Evolutionary conservation across 2,113 vertebrate genomes (phyloP).

Genomic region (Menidia beryllina): DNA sequence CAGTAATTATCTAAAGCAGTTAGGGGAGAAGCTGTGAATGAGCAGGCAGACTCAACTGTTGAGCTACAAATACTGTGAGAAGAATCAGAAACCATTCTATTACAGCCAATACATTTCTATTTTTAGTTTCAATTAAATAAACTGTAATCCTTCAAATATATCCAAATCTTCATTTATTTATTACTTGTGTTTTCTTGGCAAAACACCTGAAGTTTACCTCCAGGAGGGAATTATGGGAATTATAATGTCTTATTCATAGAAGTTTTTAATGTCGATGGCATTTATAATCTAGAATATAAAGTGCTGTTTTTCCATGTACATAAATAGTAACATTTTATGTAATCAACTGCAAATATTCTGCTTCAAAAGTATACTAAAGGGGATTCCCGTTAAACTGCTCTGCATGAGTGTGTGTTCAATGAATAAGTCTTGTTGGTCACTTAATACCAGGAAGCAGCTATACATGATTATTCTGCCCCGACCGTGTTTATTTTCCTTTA

Average conservation of each 20-base stretch:
- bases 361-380: constrained; percentile 10
- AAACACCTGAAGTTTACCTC: neutral
- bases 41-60: too few species aligned
- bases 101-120: too few species aligned
- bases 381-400: constrained; percentile 19
- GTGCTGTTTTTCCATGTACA: neutral
- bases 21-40: neutral
- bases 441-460: constrained; percentile 73
- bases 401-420: constrained; percentile 38
- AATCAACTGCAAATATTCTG: constrained; percentile 16
- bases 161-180: neutral
- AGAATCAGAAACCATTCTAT: too few species aligned
- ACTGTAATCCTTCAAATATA: too few species aligned
- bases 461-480: constrained; percentile 68
- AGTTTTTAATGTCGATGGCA: too few species aligned
- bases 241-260: too few species aligned
- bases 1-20: too few species aligned
- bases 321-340: constrained; percentile 17
- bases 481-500: constrained; percentile 73
- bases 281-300: too few species aligned
- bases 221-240: too few species aligned
- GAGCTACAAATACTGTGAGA: too few species aligned
- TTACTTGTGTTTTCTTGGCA: neutral
- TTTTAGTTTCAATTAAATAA: too few species aligned
- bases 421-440: constrained; percentile 44